Base-by-base conservation (phyloP, 2,113 vertebrate species). In the Podarcis raffonei region DNA sequence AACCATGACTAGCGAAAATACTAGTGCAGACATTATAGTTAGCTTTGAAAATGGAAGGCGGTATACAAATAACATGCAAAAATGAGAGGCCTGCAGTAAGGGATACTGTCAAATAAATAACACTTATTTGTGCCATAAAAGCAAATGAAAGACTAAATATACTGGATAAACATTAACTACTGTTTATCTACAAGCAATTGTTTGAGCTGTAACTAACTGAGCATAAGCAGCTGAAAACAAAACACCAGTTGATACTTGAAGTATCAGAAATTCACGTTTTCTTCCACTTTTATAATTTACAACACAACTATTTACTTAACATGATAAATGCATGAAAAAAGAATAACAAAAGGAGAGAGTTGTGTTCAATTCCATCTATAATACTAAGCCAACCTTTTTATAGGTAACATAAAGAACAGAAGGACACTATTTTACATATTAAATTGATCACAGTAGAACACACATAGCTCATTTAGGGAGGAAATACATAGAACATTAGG, bases 381-480 rank as follows among this genome's bases (percentile, higher is more conserved):
- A 66, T 65, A 81, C 30, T 71, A 32, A 53, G 25, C 13, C 42
- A 72, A 72, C 20, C 27, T 72, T 84, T 84, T 53, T n/a, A 84
- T 53, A 22, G 27, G 35, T 20, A 32, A n/a, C 22, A 18, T 18
- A 42, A 71, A 79, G 77, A 57, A 66, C 62, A 66, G 42, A 66
- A 53, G 18, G 6, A 48, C 27, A 71, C 39, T 71, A 32, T 37
- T 65, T 65, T 7, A 65, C 7, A 48, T n/a, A 71, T n/a, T 79
- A 80, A n/a, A n/a, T 59, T 90, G 39, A 79, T 90, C 69, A 59
- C 68, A 89, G 59, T 30, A 35, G 1, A 89, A 92, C 23, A 9
- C 20, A 87, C 6, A 66, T 12, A 90, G 6, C 1, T 87, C 1
- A 22, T 92, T 84, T 90, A 3, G 8, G 82, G 89, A 85, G 2